Conservation (phyloP, 2,797 vertebrate genomes). For the Harpagifer antarcticus region DNA sequence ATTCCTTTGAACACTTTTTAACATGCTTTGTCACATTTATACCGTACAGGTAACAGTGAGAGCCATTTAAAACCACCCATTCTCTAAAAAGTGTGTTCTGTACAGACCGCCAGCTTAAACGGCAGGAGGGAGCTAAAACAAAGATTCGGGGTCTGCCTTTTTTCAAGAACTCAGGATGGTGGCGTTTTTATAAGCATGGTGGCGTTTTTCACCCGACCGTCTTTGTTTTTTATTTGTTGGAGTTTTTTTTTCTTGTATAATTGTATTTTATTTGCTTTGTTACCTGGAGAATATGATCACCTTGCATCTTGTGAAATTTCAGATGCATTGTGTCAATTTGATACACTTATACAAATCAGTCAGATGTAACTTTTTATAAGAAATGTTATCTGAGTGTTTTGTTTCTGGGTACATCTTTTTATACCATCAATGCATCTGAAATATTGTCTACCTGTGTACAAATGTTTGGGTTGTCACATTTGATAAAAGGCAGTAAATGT, state of each 20-base stretch:
- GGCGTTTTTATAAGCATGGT: slow-evolving; percentile 70
- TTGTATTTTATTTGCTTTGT: slow-evolving; percentile 69
- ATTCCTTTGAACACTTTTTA: slow-evolving; percentile 96
- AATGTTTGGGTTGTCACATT: slow-evolving; percentile 65
- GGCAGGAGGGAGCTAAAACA: slow-evolving; percentile 95
- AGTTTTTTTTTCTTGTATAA: slow-evolving; percentile 74
- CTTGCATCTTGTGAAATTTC: slow-evolving; percentile 87
- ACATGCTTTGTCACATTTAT: slow-evolving; percentile 99
- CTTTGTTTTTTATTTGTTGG: slow-evolving; percentile 66
- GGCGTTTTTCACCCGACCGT: slow-evolving; percentile 73
- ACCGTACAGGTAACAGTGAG: slow-evolving; percentile 99
- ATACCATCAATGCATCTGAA: slow-evolving; percentile 78
- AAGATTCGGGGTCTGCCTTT: slow-evolving; percentile 93
- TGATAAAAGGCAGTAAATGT: slow-evolving; percentile 62
- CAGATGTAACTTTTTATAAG: slow-evolving; percentile 40
- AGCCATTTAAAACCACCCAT: slow-evolving; percentile 99
- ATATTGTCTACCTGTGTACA: slow-evolving; percentile 69
- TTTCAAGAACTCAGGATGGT: slow-evolving; percentile 92
- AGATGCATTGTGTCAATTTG: slow-evolving; percentile 86
- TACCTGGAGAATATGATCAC: slow-evolving; percentile 88
- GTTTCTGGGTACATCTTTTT: slow-evolving; percentile 32
- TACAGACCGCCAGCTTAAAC: slow-evolving; percentile 98
- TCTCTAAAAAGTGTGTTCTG: slow-evolving; percentile 98
- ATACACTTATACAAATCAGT: slow-evolving; percentile 47
- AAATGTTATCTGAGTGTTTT: slow-evolving; percentile 30